Evolutionary conservation across 2,113 vertebrate species (phyloP).

Genomic region (Eubucco bourcierii): DNA sequence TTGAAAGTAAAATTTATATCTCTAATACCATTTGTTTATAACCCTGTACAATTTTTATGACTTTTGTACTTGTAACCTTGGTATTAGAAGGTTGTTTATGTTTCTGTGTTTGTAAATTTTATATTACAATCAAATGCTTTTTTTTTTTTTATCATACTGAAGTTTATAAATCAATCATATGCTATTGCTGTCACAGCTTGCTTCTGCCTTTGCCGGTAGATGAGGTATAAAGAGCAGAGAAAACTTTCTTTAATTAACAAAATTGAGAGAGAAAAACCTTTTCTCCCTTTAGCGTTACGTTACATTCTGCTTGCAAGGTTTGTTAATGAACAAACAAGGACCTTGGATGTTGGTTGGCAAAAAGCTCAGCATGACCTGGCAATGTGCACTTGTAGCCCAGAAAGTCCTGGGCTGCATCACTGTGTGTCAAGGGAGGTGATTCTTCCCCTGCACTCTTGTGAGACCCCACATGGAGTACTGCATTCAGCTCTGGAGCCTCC

Average conservation of each 20-base stretch:
- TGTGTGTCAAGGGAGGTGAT: background rate
- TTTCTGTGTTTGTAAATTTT: background rate
- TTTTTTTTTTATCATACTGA: background rate
- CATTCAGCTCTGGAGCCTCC: background rate
- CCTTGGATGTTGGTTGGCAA: background rate
- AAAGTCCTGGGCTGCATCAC: background rate
- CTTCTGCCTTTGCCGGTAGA: background rate
- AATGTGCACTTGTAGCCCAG: background rate
- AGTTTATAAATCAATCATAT: background rate
- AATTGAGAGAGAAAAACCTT: background rate
- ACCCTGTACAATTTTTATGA: background rate
- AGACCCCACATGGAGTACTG: background rate
- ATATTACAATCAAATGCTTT: background rate
- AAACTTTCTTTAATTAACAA: background rate
- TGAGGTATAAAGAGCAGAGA: background rate
- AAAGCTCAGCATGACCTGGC: background rate
- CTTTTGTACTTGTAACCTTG: background rate
- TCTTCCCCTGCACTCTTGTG: background rate
- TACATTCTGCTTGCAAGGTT: background rate
- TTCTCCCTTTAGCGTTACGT: background rate
- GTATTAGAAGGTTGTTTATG: background rate
- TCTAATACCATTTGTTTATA: background rate
- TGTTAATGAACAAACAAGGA: background rate
- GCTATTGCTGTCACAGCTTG: background rate
- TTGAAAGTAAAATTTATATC: background rate